A percentile compares a stretch with the other conserved stretches of the same genome.
These are phyloP conservation scores for Solen grandis DNA, from an alignment of 1,140 invertebrate genomes.

Conservation along the genomic window DNA sequence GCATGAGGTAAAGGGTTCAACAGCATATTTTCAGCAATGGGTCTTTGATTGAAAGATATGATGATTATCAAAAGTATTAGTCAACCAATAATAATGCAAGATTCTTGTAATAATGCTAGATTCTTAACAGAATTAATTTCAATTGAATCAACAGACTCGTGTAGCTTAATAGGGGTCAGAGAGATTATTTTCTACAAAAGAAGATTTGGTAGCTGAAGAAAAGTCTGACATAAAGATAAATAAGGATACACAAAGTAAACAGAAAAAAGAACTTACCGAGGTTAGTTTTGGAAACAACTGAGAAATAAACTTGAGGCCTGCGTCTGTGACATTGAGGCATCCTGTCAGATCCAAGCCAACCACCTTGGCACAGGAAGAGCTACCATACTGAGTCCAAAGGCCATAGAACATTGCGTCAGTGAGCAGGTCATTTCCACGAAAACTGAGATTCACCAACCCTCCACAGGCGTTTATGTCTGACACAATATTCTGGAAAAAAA, in stretches of 20 bases:
- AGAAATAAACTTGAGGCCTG: neutral
- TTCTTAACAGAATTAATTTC: neutral
- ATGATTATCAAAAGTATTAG: too few species aligned
- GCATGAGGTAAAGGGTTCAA: too few species aligned
- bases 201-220: neutral
- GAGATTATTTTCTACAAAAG: neutral
- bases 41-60: too few species aligned
- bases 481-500: too few species aligned
- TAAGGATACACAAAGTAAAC: neutral
- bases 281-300: constrained; percentile 17
- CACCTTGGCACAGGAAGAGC: constrained; percentile 6
- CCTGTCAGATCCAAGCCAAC: constrained; percentile 1
- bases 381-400: too few species aligned
- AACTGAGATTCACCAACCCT: too few species aligned
- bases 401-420: too few species aligned
- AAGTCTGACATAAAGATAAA: neutral
- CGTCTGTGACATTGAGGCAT: constrained; percentile 16
- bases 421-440: too few species aligned
- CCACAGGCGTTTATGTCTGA: too few species aligned
- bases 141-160: neutral
- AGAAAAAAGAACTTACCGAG: constrained; percentile 12
- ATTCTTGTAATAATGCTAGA: neutral
- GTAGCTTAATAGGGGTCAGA: neutral
- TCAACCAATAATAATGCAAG: neutral
- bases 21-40: too few species aligned